Conservation (phyloP, 35 echinoderm and acorn worm species). For the Lytechinus pictus region DNA sequence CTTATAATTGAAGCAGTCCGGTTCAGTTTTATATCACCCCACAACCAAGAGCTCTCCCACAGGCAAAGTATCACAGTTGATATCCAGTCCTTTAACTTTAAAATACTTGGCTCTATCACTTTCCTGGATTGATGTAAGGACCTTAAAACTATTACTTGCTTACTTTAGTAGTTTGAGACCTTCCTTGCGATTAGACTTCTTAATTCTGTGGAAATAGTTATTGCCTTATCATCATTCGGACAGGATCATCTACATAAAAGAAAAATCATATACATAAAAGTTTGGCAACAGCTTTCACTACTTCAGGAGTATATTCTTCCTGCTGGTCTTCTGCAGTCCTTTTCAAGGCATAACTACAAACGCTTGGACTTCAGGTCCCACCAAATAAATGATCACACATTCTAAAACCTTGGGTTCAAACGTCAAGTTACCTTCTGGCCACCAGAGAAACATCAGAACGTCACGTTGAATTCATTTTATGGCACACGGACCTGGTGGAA, state of each 20-base stretch:
- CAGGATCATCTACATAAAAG: slow-evolving; percentile 33
- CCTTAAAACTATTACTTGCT: slow-evolving; percentile 59
- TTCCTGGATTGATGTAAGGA: slow-evolving; percentile 49
- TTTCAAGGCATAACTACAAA: neutral
- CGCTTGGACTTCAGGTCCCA: too few species aligned
- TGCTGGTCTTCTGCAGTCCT: slow-evolving; percentile 16
- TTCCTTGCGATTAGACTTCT: slow-evolving; percentile 4
- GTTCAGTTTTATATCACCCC: slow-evolving; percentile 59
- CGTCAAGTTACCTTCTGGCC: slow-evolving; percentile 23
- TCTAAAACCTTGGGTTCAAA: too few species aligned
- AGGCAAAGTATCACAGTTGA: slow-evolving; percentile 54
- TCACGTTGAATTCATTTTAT: slow-evolving; percentile 46
- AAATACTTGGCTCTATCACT: slow-evolving; percentile 48
- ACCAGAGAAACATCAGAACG: slow-evolving; percentile 61
- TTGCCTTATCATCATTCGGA: slow-evolving; percentile 33
- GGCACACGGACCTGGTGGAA: slow-evolving; percentile 60
- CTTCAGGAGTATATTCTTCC: neutral
- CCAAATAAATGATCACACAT: too few species aligned
- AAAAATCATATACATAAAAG: slow-evolving; percentile 61
- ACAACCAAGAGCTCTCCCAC: slow-evolving; percentile 61
- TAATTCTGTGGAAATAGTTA: slow-evolving; percentile 18
- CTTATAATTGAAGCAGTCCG: slow-evolving; percentile 36
- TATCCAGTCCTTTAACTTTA: slow-evolving; percentile 49
- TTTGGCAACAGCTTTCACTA: neutral
- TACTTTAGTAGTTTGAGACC: slow-evolving; percentile 67